Base-by-base conservation (phyloP, 23 tunicate genomes). In the Oikopleura vanhoeffeni region DNA sequence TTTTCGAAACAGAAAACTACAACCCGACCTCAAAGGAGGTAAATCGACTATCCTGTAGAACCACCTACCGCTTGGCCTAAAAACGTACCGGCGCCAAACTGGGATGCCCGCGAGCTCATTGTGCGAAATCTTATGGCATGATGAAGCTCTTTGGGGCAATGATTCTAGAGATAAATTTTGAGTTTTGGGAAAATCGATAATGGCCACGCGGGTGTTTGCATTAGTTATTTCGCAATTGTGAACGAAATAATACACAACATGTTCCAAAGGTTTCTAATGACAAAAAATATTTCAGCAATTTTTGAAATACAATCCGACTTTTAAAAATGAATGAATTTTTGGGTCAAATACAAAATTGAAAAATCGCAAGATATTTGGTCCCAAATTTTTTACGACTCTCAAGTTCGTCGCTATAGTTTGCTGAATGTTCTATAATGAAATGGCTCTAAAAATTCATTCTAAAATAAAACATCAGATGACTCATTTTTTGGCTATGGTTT, bases 1-100 rank as follows among this genome's bases (percentile, higher is more conserved):
- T 71, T 71, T 71, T 71, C 32, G 79, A 71, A 30, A 28, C 2
- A 18, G 79, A 71, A 30, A 71, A 71, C 38, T 33, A 71, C 4
- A 71, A n/a, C n/a, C 79, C 2, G 79, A 71, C 32, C 32, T 71
- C 4, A 71, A 71, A 71, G 79, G 32, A 71, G 79, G n/a, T n/a
- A 71, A 30, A 71, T 71, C 36, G 79, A 71, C 38, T 71, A 71
- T 71, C 79, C 79, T 4, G 38, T 32, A 3, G 79, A 18, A 4
- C 79, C 79, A 38, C 79, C 79, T 3, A 3, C 27, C 3, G 34
- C 79, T 30, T 71, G 79, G 79, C 79, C 79, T 32, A 38, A 28
- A 4, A 38, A 30, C 79, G 79, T 71, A 2, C 38, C 79, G 36
- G 4, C 36, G 35, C 27, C 34, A 33, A 28, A 38, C 34, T 2